Base-by-base conservation (phyloP, 2,797 vertebrate species). In the Brachyalestes nurse region DNA sequence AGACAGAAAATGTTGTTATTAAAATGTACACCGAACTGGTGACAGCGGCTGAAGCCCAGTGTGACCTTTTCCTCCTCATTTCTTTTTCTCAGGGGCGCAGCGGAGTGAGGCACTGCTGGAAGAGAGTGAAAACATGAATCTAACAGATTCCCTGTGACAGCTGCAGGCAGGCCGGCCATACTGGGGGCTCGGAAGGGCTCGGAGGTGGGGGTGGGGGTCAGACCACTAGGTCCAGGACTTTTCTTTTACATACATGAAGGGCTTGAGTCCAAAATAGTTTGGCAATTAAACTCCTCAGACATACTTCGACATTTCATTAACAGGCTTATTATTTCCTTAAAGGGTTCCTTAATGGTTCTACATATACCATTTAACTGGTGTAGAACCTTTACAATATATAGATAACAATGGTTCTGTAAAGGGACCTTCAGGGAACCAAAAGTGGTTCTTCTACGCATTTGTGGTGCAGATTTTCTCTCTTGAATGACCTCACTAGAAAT, bases 141-240 rank as follows among this genome's bases (percentile, higher is more conserved):
- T 84, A 85, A 90, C 91, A 85, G 82, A 86, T 88, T 91, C 47
- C 86, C 79, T 89, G 86, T 87, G 90, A 91, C 93, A 94, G 92
- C 91, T 94, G 93, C 88, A 89, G 85, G 85, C 89, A 90, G 86
- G 87, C 82, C 86, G 90, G 85, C 83, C 85, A 88, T 88, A 89
- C 85, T 80, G 86, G 88, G 83, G 58, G 10, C 88, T 88, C 85
- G 84, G 90, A 89, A 89, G 95, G 88, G 90, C 84, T 91, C 87
- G 86, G 86, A 87, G 64, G 88, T 86, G 77, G 77, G 82, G 61
- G 67, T 91, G 87, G 85, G 86, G 84, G 53, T 8, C 7, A 8
- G 58, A 25, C 58, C 58, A 61, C 12, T 61, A 0, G 25, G 58
- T 25, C 23, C 58, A 61, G 23, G 21, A 61, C 12, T 13, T 61